Conservation (phyloP, 2,797 vertebrate species). For the Nyctibius grandis region DNA sequence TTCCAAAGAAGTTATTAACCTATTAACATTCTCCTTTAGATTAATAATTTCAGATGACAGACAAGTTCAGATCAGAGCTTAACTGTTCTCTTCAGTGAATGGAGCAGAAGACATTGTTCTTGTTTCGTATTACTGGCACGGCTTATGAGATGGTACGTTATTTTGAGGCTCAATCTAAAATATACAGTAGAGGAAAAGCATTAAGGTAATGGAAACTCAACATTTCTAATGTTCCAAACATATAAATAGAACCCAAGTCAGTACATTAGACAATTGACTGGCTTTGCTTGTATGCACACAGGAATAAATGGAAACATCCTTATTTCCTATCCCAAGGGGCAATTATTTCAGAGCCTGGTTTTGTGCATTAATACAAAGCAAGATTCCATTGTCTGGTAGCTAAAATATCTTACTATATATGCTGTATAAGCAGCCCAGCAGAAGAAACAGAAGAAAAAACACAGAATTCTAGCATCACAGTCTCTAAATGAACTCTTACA, state of each 20-base stretch:
- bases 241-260: not conserved
- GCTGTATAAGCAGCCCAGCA: not conserved
- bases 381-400: slow-evolving; percentile 29
- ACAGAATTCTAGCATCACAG: not conserved
- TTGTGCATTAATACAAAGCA: slow-evolving; percentile 28
- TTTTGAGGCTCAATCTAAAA: not conserved
- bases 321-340: slow-evolving; percentile 60
- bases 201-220: slow-evolving; percentile 9
- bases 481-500: not conserved
- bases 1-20: not conserved
- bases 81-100: not conserved
- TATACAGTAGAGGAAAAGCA: not conserved
- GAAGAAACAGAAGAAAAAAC: not conserved
- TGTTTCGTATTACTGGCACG: not conserved
- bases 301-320: slow-evolving; percentile 46
- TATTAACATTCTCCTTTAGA: not conserved
- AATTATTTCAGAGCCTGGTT: slow-evolving; percentile 42
- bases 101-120: not conserved
- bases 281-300: slow-evolving; percentile 20
- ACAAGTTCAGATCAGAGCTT: not conserved
- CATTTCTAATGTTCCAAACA: not conserved
- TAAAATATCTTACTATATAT: not conserved
- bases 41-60: not conserved
- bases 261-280: slow-evolving; percentile 34
- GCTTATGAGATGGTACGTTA: not conserved